Evolutionary conservation across 1,140 invertebrate species (phyloP), one percentile per base, ranked within the genome.

Genomic region (Megalonaias nervosa): DNA sequence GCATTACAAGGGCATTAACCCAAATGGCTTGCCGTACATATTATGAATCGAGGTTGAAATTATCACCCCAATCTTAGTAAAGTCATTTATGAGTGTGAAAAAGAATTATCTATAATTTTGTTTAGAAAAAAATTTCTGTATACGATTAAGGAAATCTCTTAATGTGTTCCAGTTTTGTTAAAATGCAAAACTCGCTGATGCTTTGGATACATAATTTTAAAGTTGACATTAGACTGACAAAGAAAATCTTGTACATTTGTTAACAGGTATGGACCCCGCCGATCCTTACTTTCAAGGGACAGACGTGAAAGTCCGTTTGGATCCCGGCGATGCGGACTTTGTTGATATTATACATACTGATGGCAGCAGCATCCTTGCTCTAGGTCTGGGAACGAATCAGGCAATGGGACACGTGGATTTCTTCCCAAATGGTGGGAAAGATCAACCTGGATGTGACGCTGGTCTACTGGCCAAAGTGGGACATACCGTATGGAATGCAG

Each of bases 331-430:
- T 89, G 97, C 97, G 0, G 93, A 94, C 60, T 98, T 98, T 88
- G 97, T 99, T 1, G 97, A 98, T 88, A 96, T 97, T 0, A 98
- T 98, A 67, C 97, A 99, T 86, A 97, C 96, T 17, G 98, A 98
- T 88, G 97, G 96, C 0, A 96, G 79, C 6, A 79, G 77, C 17
- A 64, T 86, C 23, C 26, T 74, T 4, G 62, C 70, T 19, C 57
- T 85, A 11, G 87, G 87, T n/a, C 74, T 97, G 16, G 96, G 96
- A 6, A 94, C 95, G 1, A 95, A 94, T 91, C 95, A 97, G 87
- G 95, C 95, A 0, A 95, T 97, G 93, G 97, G 97, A 0, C 95
- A 98, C 86, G 96, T 97, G 0, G 96, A 98, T 88, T 97, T 97
- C 86, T 97, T 96, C 77, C 82, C 86, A 19, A 89, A 90, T 80